Conservation (phyloP, 2,888 invertebrate genomes). For the Pherbina coryleti region DNA sequence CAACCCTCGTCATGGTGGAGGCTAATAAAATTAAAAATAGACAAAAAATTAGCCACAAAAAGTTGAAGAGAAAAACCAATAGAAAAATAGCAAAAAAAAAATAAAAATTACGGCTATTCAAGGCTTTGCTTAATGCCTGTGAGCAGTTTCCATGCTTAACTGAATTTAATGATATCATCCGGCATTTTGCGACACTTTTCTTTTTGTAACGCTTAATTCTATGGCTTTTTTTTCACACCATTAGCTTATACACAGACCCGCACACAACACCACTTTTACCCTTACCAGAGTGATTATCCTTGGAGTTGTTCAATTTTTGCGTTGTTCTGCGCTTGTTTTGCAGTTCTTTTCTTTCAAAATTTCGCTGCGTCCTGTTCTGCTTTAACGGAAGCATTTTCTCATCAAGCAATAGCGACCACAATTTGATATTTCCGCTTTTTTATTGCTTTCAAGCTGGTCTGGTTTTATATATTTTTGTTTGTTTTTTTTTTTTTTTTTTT, state of each 20-base stretch:
- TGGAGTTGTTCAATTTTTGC: too few relatives aligned
- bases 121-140: too few relatives aligned
- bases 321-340: too few relatives aligned
- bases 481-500: too few relatives aligned
- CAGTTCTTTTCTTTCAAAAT: too few relatives aligned
- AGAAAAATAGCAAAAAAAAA: neutral
- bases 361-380: neutral
- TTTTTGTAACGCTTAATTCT: constrained; percentile 8
- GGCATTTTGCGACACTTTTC: neutral
- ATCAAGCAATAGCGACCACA: neutral
- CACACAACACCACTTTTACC: too few relatives aligned
- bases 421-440: constrained; percentile 15
- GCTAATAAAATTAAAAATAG: neutral
- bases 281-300: too few relatives aligned
- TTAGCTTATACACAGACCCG: neutral
- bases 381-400: neutral
- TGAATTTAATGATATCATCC: constrained; percentile 28
- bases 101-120: neutral
- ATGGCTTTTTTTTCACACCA: neutral
- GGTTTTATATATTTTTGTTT: too few relatives aligned
- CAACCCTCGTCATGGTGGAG: neutral
- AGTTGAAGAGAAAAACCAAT: neutral
- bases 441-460: neutral
- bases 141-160: neutral
- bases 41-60: neutral